A percentile compares a stretch with the other conserved stretches of the same genome.
These are phyloP conservation scores for Apteryx mantelli DNA, from an alignment of 2,113 vertebrate species.

Conservation along the genomic window DNA sequence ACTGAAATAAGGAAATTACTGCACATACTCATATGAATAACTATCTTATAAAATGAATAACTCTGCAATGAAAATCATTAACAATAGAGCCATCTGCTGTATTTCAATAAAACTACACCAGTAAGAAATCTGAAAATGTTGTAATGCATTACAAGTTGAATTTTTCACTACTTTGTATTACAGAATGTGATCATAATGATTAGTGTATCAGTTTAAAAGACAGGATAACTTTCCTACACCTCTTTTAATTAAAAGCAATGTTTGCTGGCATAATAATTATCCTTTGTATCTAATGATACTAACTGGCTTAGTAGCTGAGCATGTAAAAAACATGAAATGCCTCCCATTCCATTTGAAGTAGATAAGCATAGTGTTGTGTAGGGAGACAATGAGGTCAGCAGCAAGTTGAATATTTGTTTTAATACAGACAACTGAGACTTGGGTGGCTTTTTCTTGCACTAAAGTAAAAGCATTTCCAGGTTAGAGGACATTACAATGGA, in stretches of 20 bases:
- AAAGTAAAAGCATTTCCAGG: background rate
- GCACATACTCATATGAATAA: background rate
- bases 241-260: constrained; percentile 15
- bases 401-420: background rate
- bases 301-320: background rate
- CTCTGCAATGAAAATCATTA: constrained; percentile 64
- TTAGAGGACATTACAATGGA: background rate
- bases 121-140: constrained; percentile 16
- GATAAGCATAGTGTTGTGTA: background rate
- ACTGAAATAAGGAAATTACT: constrained; percentile 9
- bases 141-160: background rate
- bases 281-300: background rate
- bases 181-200: background rate
- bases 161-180: background rate
- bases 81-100: constrained; percentile 82
- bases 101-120: constrained; percentile 64
- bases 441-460: background rate
- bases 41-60: background rate
- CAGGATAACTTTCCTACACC: background rate
- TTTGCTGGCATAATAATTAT: background rate
- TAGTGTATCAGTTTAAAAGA: background rate
- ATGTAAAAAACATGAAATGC: background rate
- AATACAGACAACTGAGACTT: background rate
- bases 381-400: background rate
- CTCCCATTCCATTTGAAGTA: background rate